phyloP scores from a whole-genome alignment of 2,888 invertebrate genomes.

The Colostygia pectinataria region DNA sequence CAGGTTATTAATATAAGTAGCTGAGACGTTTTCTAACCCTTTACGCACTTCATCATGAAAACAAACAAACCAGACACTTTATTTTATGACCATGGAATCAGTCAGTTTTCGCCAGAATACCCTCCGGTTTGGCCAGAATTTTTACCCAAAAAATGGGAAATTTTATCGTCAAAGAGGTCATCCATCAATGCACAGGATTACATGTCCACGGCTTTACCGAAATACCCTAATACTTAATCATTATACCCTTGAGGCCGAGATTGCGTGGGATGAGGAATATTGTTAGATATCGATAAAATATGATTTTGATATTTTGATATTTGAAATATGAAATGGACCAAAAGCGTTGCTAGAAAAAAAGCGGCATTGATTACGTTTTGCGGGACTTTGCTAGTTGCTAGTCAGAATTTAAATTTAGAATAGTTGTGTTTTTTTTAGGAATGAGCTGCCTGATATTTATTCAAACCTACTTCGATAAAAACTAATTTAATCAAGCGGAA shows the following conservation, averaged over 20 bases:
- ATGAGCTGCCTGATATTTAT: neutral
- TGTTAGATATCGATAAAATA: slow-evolving; percentile 17
- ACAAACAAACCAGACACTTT: slow-evolving; percentile 37
- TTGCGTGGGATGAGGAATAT: slow-evolving; percentile 28
- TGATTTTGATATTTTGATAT: neutral
- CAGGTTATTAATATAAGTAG: too few relatives aligned
- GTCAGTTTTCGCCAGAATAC: too few relatives aligned
- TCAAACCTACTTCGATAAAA: neutral
- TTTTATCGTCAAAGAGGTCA: slow-evolving; percentile 59
- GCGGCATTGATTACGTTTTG: neutral
- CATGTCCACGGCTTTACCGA: slow-evolving; percentile 40
- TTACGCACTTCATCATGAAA: slow-evolving; percentile 31
- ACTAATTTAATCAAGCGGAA: slow-evolving; percentile 23
- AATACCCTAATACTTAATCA: slow-evolving; percentile 61
- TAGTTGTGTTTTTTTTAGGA: neutral
- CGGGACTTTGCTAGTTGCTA: too few relatives aligned
- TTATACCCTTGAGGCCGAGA: slow-evolving; percentile 51
- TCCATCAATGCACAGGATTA: slow-evolving; percentile 72
- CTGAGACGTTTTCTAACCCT: slow-evolving; percentile 27
- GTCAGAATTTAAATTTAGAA: neutral
- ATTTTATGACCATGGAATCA: slow-evolving; percentile 34
- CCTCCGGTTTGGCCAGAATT: slow-evolving; percentile 28
- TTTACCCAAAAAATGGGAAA: slow-evolving; percentile 67
- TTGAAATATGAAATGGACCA: too few relatives aligned
- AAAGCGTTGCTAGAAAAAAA: neutral